phyloP scores from a whole-genome alignment of 2,888 invertebrate species.

The Calameuta filiformis region DNA sequence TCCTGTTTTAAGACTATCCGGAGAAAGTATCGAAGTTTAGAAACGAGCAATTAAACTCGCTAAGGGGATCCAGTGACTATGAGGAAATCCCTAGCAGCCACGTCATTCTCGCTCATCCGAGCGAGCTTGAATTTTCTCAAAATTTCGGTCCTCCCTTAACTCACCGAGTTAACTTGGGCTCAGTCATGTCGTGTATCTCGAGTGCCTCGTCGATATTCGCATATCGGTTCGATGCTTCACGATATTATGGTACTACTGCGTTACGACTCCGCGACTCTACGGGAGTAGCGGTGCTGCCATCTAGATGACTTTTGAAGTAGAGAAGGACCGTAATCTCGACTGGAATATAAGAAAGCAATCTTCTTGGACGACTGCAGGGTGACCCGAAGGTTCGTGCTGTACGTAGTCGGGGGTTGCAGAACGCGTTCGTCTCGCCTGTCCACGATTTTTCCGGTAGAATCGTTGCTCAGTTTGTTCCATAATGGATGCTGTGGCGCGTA shows the following conservation, averaged over 20 bases:
- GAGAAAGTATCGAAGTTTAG: not conserved
- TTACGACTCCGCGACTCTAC: constrained; percentile 1
- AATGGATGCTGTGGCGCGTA: constrained; percentile 52
- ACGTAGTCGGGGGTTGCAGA: constrained; percentile 40
- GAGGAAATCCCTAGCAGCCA: not conserved
- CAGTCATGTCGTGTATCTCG: not conserved
- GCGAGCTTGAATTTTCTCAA: not conserved
- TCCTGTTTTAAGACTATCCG: not conserved
- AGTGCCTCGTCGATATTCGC: not conserved
- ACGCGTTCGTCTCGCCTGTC: constrained; percentile 54
- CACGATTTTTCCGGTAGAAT: constrained; percentile 57
- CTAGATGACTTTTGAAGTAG: constrained; percentile 22
- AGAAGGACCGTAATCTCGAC: constrained; percentile 27
- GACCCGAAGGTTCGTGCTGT: constrained; percentile 16
- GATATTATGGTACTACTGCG: constrained; percentile 27
- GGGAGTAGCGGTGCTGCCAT: not conserved
- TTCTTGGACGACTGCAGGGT: constrained; percentile 31
- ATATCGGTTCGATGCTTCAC: constrained; percentile 14
- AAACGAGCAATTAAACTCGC: not conserved
- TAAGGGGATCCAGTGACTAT: not conserved
- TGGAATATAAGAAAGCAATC: constrained; percentile 48
- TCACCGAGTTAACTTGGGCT: not conserved
- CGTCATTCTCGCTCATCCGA: not conserved
- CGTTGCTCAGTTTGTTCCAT: constrained; percentile 53
- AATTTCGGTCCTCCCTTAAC: not conserved